Evolutionary conservation across 2,113 vertebrate genomes (phyloP).

Genomic region (Asarcornis scutulata): DNA sequence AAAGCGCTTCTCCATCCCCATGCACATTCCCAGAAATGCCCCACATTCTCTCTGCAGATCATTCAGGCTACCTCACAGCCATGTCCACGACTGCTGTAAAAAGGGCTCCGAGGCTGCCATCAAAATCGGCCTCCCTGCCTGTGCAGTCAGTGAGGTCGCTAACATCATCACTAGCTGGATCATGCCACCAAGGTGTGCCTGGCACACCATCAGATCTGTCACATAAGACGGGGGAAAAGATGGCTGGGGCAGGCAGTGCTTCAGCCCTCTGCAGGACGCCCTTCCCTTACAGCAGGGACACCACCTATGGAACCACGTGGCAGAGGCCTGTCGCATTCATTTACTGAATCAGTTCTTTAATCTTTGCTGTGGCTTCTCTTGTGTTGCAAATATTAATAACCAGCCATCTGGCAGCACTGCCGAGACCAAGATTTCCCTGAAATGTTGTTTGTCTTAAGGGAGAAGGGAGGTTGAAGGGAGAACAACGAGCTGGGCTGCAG

Average conservation of each 20-base stretch:
- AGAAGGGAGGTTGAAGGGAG: neutral
- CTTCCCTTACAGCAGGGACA: neutral
- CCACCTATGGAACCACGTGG: neutral
- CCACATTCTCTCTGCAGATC: neutral
- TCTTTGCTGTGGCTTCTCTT: neutral
- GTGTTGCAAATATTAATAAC: neutral
- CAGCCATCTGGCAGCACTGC: neutral
- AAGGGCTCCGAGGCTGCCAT: neutral
- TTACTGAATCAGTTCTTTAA: neutral
- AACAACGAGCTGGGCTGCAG: neutral
- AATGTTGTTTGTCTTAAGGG: neutral
- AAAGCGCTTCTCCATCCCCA: neutral
- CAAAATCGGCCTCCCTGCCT: neutral
- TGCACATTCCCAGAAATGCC: neutral
- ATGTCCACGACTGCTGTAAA: neutral
- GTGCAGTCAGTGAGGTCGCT: neutral
- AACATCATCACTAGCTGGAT: neutral
- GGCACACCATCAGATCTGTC: neutral
- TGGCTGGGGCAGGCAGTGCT: neutral
- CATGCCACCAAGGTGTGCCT: neutral
- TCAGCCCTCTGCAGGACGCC: neutral
- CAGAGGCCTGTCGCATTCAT: neutral
- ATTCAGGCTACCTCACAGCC: neutral
- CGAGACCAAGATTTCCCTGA: neutral
- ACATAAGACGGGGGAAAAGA: rapidly evolving